phyloP scores from a whole-genome alignment of 2,888 invertebrate species.

The Synergus itoensis region DNA sequence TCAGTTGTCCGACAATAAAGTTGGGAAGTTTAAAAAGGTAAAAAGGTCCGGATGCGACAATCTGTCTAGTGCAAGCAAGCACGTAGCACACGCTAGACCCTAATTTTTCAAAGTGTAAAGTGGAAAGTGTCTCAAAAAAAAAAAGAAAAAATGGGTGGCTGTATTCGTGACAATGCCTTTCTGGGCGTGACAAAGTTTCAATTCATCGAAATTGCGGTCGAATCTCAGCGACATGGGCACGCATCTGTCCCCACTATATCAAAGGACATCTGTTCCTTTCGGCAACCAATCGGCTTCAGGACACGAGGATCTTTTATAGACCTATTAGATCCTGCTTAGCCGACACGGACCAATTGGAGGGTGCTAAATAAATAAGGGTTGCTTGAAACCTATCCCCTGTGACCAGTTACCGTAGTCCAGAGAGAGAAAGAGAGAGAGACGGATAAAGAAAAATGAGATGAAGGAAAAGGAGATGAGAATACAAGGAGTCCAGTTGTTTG shows the following conservation, averaged over 20 bases:
- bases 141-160: conserved; percentile 28
- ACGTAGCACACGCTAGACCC: conserved; percentile 34
- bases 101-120: conserved; percentile 34
- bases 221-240: conserved; percentile 54
- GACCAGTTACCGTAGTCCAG: conserved; percentile 48
- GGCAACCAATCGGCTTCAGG: conserved; percentile 66
- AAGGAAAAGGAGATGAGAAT: conserved; percentile 16
- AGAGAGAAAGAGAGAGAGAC: conserved; percentile 38
- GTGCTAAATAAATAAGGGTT: conserved; percentile 77
- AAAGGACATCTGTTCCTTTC: conserved; percentile 72
- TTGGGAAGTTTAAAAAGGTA: conserved; percentile 27
- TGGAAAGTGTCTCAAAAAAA: conserved; percentile 28
- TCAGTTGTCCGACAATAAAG: conserved; percentile 35
- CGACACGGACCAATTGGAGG: conserved; percentile 75
- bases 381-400: conserved; percentile 60
- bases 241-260: conserved; percentile 70
- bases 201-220: conserved; percentile 69
- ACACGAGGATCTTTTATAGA: conserved; percentile 74
- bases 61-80: conserved; percentile 20
- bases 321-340: conserved; percentile 77
- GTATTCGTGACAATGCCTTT: conserved; percentile 56
- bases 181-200: conserved; percentile 75
- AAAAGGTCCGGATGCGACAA: conserved; percentile 41
- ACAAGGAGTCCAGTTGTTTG: conserved; percentile 25
- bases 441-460: background rate